Evolutionary conservation across 2,113 vertebrate genomes (phyloP).

Genomic region (Eclectus roratus): DNA sequence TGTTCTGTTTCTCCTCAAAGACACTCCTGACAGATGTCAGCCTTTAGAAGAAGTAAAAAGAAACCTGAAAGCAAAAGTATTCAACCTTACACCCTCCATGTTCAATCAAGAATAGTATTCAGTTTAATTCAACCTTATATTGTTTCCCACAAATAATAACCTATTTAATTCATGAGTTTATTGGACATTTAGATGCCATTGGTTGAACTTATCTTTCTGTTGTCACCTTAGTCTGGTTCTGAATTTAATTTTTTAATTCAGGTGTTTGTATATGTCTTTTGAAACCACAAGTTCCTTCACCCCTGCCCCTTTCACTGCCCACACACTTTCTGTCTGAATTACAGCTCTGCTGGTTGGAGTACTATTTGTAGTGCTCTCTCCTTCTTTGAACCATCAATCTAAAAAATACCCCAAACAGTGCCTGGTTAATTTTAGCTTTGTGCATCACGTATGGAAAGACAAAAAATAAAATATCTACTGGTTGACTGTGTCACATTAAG

Average conservation of each 20-base stretch:
- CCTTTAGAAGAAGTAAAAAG: not conserved
- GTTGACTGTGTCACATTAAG: conserved; percentile 6
- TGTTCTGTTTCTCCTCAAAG: not conserved
- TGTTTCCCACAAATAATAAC: not conserved
- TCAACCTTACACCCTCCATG: not conserved
- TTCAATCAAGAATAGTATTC: not conserved
- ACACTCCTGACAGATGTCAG: not conserved
- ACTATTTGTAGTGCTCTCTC: not conserved
- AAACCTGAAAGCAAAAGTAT: not conserved
- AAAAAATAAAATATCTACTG: not conserved
- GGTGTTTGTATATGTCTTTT: not conserved
- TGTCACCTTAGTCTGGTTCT: not conserved
- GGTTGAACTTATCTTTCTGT: not conserved
- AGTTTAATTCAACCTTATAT: not conserved
- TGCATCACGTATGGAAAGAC: not conserved
- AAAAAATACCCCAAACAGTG: not conserved
- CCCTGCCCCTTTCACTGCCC: not conserved
- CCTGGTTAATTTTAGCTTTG: conserved; percentile 19
- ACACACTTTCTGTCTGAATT: not conserved
- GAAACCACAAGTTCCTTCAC: not conserved
- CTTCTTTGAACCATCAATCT: not conserved
- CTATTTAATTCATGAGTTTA: not conserved
- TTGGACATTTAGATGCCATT: not conserved
- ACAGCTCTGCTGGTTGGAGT: not conserved
- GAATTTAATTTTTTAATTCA: not conserved